Evolutionary conservation across 2,797 vertebrate genomes (phyloP), one percentile per base, ranked within the genome.

Genomic region (Mus caroli): DNA sequence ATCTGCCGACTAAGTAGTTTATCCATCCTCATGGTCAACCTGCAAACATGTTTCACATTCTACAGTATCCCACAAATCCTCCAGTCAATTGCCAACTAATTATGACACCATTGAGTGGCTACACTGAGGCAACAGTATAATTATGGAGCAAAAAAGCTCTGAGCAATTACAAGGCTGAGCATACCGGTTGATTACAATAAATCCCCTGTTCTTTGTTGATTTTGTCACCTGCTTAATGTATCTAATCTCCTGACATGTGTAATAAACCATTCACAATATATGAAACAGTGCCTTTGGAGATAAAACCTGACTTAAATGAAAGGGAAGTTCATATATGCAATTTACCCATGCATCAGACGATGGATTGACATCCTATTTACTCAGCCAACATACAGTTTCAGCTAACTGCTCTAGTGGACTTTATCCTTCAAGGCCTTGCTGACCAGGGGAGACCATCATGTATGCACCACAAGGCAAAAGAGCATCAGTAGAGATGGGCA

Each of bases 11-110:
- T 92, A 97, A 92, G 92, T 92, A 92, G 60, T 97, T 98, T 97
- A 90, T 43, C 7, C 96, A 73, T 97, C 88, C 96, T 98, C 94
- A 73, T 96, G 77, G 96, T 97, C 96, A 98, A 96, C 97, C 82
- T 96, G 82, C 92, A 92, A 95, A 97, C 94, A 97, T 52, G 95
- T 97, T 98, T 98, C 95, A 96, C 95, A 94, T 97, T 98, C 91
- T 97, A 93, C 95, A 98, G 89, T 89, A 94, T 98, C 97, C 73
- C 79, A 98, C 94, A 98, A 98, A 98, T 97, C 96, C 98, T 98
- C 97, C 96, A 96, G 98, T 97, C 99, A 99, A 99, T 99, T 98
- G 98, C 97, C 97, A 92, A 84, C 97, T 98, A 99, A 98, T 99
- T 99, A 98, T 98, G 97, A 98, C 96, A 97, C 98, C 98, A 98